Evolutionary conservation across 2,888 invertebrate genomes (phyloP).

Genomic region (Syritta pipiens): DNA sequence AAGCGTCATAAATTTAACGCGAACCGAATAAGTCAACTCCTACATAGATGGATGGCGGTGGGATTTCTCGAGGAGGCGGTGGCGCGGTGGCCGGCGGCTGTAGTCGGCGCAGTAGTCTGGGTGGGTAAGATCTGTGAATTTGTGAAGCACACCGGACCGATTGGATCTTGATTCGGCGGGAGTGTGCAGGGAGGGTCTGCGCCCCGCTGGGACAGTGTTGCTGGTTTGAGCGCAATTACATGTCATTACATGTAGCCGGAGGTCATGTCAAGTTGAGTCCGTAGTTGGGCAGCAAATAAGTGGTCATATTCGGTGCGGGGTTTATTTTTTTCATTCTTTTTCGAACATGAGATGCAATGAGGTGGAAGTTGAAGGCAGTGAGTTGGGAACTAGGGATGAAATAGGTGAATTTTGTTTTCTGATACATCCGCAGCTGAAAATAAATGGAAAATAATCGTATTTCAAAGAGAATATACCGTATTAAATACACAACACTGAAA

Average conservation of each 20-base stretch:
- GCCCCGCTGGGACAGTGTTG: conserved; percentile 47
- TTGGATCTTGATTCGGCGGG: conserved; percentile 16
- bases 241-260: conserved; percentile 67
- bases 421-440: too few species aligned
- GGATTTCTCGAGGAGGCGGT: too few species aligned
- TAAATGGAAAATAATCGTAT: too few species aligned
- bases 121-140: conserved; percentile 48
- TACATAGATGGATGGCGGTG: too few species aligned
- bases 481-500: too few species aligned
- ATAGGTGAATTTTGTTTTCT: too few species aligned
- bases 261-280: conserved; percentile 62
- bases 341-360: conserved; percentile 1
- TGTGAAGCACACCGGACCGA: conserved; percentile 38
- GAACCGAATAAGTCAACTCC: conserved; percentile 68
- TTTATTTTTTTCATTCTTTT: conserved; percentile 16
- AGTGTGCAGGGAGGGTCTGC: conserved; percentile 1
- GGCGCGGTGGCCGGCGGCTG: conserved; percentile 1
- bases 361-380: conserved; percentile 3
- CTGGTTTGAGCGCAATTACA: conserved; percentile 66
- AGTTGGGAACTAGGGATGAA: too few species aligned
- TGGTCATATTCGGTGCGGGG: conserved; percentile 49
- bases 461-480: too few species aligned
- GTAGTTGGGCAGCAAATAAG: conserved; percentile 47
- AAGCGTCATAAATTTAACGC: conserved; percentile 65
- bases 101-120: not conserved